Evolutionary conservation across 2,113 vertebrate genomes (phyloP), one percentile per base, ranked within the genome.

Genomic region (Pristiophorus japonicus): DNA sequence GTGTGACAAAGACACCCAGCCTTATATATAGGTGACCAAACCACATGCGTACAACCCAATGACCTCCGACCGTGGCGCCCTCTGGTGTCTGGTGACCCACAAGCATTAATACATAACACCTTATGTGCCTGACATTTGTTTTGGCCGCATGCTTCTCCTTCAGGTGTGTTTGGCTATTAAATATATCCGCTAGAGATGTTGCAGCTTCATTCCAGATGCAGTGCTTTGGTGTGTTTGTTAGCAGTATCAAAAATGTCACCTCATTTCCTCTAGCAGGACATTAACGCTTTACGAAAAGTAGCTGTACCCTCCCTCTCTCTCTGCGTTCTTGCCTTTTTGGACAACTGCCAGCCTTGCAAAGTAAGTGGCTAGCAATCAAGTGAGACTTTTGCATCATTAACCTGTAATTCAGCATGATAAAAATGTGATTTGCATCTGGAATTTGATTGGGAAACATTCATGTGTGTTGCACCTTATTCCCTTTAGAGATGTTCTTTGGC

Each of bases 321-420:
- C 34, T 91, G 0, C 24, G 65, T 70, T 24, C 30, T 94, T 14
- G 42, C 65, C 42, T 51, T 45, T 1, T 47, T 94, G 93, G 42
- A 42, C 20, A 4, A 22, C 45, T 70, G 93, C 63, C 63, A 94
- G 42, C 66, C 14, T 34, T 45, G 42, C 93, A 42, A 70, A 70
- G 47, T 45, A 51, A 42, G 45, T 94, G 42, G 45, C 38, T 70
- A 94, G 66, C 66, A 94, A 42, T 94, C 66, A 67, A 67, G 24
- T 70, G 93, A 94, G 65, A 45, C 12, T 30, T 94, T 38, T 94
- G 93, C 65, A 51, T 70, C 65, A 70, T 70, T 94, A 70, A 70
- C 62, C 65, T 94, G 63, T 94, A 94, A 94, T 67, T 94, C 22
- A 65, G 62, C 20, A 67, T 94, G 92, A 67, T 65, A 45, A 94